Base-by-base conservation (phyloP, 1,140 invertebrate species). In the Pseudomyrmex flavicornis region DNA sequence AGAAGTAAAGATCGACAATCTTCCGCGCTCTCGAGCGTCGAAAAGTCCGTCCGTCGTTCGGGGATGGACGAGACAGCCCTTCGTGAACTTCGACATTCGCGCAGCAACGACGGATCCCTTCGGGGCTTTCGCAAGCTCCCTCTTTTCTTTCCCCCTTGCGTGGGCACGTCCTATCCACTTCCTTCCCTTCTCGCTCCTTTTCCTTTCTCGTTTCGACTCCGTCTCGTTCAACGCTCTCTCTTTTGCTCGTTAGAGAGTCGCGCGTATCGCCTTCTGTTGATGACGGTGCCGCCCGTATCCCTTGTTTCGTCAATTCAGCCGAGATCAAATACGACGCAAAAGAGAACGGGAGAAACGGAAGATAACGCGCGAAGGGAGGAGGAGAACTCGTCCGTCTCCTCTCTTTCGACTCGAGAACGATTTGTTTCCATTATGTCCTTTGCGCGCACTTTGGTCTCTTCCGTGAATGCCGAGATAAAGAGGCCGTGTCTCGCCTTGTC, bases 341-440 rank as follows among this genome's bases (percentile, higher is more conserved):
- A 20, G 66, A 68, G 65, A 52, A 48, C n/a, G 44, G 7, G n/a
- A n/a, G 3, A 17, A 20, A n/a, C 10, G 35, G n/a, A 15, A 85
- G 26, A n/a, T 12, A 9, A 8, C 15, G 9, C 17, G 20, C 22
- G 3, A 10, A 15, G 56, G n/a, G 61, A 72, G 22, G 5, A 12
- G 10, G 48, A 22, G 76, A 72, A 58, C 61, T 13, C 20, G 12
- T 76, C 35, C 61, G 52, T 58, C 17, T 35, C 35, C 5, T 35
- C 52, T 83, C 61, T 69, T 76, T 58, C 46, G 22, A 85, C 66
- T 7, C 58, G 50, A 50, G 59, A 65, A 88, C 89, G 84, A 88
- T 89, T 89, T 87, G 85, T 89, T 89, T 89, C 79, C 88, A 82
- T 89, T 89, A 89, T 69, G 76, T 26, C 50, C 54, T 59, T 72